These are phyloP conservation scores for Chrysoperla carnea DNA, from an alignment of 1,140 invertebrate genomes.

Conservation along the genomic window DNA sequence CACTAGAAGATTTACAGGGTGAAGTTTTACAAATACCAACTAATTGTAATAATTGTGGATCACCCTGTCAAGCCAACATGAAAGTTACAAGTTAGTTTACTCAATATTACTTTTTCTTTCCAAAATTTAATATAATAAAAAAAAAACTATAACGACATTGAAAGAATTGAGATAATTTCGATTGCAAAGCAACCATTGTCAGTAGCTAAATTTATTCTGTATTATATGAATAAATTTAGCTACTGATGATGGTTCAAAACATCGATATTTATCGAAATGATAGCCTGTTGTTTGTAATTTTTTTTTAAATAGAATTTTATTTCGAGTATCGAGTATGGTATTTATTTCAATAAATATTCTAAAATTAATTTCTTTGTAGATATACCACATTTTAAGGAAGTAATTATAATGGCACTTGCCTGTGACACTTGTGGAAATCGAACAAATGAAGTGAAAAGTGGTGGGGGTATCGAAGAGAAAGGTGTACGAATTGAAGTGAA, in stretches of 20 bases:
- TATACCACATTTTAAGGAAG: constrained; percentile 94
- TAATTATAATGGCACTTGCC: constrained; percentile 89
- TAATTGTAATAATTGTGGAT: constrained; percentile 76
- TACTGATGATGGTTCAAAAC: too few relatives aligned
- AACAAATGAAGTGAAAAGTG: constrained; percentile 93
- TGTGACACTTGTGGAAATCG: constrained; percentile 82
- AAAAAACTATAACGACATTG: background rate
- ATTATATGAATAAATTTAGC: too few relatives aligned
- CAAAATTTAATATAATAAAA: background rate
- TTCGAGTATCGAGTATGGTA: too few relatives aligned
- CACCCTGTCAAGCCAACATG: constrained; percentile 84
- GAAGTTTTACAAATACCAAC: constrained; percentile 77
- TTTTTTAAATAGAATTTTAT: too few relatives aligned
- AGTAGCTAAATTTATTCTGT: too few relatives aligned
- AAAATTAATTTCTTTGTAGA: constrained; percentile 37
- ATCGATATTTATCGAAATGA: too few relatives aligned
- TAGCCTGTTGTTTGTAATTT: too few relatives aligned
- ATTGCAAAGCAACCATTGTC: too few relatives aligned
- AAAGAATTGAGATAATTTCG: too few relatives aligned
- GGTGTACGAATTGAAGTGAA: constrained; percentile 65
- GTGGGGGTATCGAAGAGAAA: constrained; percentile 70
- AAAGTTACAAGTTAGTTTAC: constrained; percentile 70
- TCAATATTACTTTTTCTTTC: background rate
- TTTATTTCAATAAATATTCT: too few relatives aligned
- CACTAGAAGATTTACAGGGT: constrained; percentile 47